Evolutionary conservation across 2,888 invertebrate genomes (phyloP), one percentile per base, ranked within the genome.

Genomic region (Dinocampus coccinellae): DNA sequence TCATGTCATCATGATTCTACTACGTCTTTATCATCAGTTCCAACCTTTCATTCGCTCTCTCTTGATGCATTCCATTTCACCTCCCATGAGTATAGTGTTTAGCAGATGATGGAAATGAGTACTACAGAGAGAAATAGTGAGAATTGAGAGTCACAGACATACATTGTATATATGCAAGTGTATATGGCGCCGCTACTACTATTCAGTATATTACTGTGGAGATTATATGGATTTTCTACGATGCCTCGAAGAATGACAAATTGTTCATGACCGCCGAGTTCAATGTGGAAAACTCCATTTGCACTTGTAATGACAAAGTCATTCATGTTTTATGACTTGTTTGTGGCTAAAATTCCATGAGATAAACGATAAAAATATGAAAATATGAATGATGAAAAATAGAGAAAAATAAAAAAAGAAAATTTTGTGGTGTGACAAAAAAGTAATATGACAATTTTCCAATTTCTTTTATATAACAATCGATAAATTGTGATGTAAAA

Each of bases 221-320:
- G 72, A 75, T 73, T 72, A 73, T 72, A 65, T 73, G 75, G 70
- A 72, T 72, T 73, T 73, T 72, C 72, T n/a, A 53, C 67, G 52
- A 67, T 66, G 70, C 72, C 69, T 57, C 65, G 61, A 69, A 69
- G 69, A 68, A 75, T 75, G 73, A 73, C 72, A 72, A 73, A 76
- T 76, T 67, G 70, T 67, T 71, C 57, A 72, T 60, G 73, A 75
- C 62, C 70, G 53, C 20, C 16, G 33, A 39, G 47, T 9, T 42
- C 36, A 73, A 62, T n/a, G 20, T 74, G 68, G 3, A 67, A 36
- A 24, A 11, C 42, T 20, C 29, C 57, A 52, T 63, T 63, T 16
- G n/a, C 16, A 52, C 63, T 13, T 10, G 47, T 63, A 63, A 61
- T 61, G 61, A 61, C 61, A 61, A 29, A 42, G 47, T 47, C 63